phyloP scores from a whole-genome alignment of 1,140 invertebrate species.

The Solenopsis fugax region DNA sequence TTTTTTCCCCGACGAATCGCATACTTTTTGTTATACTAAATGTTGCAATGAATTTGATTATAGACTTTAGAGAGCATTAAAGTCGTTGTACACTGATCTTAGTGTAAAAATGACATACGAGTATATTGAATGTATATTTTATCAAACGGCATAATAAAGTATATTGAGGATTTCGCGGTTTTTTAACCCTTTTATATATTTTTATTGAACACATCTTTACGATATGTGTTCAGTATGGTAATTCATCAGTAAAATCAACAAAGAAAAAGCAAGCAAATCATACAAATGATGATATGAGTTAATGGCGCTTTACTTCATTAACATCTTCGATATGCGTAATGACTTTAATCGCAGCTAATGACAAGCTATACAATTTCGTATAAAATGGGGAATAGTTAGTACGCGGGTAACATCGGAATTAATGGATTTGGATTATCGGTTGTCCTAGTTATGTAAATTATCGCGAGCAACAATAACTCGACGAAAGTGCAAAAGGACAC shows the following conservation, averaged over 20 bases:
- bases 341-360: constrained; percentile 52
- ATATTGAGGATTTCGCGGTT: no score
- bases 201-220: no score
- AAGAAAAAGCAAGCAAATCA: constrained; percentile 28
- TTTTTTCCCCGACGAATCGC: background rate
- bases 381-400: constrained; percentile 40
- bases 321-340: constrained; percentile 33
- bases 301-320: constrained; percentile 35
- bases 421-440: constrained; percentile 45
- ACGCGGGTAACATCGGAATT: constrained; percentile 40
- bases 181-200: no score
- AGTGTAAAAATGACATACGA: no score
- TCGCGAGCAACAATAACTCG: constrained; percentile 47
- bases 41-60: no score
- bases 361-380: constrained; percentile 51
- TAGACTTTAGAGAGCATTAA: no score
- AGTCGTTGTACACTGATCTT: no score
- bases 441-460: constrained; percentile 28
- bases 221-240: no score
- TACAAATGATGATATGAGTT: constrained; percentile 53
- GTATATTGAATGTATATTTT: no score
- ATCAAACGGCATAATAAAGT: no score
- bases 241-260: constrained; percentile 29
- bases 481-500: constrained; percentile 22
- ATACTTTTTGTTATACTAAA: background rate